Conservation (phyloP, 2,113 vertebrate species). For the Calcarius ornatus region DNA sequence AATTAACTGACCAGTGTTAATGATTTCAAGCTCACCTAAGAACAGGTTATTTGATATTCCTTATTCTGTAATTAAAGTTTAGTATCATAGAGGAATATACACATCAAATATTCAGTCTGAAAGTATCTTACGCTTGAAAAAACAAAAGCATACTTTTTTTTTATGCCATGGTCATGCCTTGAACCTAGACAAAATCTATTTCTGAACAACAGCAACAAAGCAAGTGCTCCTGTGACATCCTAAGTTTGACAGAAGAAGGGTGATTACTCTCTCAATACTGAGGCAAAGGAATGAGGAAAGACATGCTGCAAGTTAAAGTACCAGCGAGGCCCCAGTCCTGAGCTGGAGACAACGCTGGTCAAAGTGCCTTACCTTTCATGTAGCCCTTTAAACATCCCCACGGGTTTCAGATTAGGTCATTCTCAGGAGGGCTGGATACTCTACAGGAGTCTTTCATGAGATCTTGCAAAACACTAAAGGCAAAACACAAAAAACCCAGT, state of each 20-base stretch:
- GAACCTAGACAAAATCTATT: background rate
- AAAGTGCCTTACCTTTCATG: background rate
- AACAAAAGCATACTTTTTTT: background rate
- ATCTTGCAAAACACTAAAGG: background rate
- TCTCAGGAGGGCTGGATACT: background rate
- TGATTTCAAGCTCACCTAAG: background rate
- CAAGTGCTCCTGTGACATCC: background rate
- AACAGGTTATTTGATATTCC: background rate
- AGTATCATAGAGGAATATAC: background rate
- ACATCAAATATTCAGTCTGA: background rate
- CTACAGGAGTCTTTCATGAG: background rate
- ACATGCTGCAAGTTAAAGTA: background rate
- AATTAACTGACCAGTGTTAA: background rate
- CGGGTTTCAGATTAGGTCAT: background rate
- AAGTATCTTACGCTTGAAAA: background rate
- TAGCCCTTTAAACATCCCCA: rapidly evolving
- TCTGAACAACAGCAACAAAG: background rate
- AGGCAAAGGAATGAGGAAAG: background rate
- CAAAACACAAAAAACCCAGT: background rate
- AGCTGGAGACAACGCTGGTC: background rate
- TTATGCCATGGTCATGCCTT: background rate
- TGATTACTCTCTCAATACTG: background rate
- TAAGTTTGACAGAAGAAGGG: rapidly evolving
- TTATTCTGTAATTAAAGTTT: background rate
- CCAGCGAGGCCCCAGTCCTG: background rate